A percentile compares a stretch with the other conserved stretches of the same genome.
These are phyloP conservation scores for Mormyrus proboscirostris DNA, from an alignment of 2,797 vertebrate species.

Conservation along the genomic window DNA sequence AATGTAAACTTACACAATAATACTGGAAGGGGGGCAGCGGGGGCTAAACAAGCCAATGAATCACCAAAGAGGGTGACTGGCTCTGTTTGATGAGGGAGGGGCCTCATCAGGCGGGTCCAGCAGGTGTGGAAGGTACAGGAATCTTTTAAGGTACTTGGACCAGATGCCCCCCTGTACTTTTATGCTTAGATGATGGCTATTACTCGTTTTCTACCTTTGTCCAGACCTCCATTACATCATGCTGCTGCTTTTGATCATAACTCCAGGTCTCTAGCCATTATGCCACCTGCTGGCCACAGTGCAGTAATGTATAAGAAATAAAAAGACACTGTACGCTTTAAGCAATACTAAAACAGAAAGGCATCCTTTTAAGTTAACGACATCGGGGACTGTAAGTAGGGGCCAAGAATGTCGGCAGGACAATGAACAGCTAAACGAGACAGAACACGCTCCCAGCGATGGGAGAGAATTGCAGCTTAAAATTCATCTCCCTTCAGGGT, in stretches of 20 bases:
- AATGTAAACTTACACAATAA: neutral
- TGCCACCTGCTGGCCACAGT: neutral
- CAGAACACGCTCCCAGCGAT: neutral
- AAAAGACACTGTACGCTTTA: neutral
- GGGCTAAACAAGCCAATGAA: neutral
- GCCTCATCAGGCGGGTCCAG: neutral
- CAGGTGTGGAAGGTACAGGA: neutral
- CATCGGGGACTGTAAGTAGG: neutral
- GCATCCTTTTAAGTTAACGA: neutral
- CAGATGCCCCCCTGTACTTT: neutral
- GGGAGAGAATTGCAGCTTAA: neutral
- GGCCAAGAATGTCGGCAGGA: neutral
- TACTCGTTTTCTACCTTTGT: neutral
- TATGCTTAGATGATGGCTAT: neutral
- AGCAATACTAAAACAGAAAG: neutral
- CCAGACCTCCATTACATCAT: neutral
- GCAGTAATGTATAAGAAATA: neutral
- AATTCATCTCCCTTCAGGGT: neutral
- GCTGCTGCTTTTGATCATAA: neutral
- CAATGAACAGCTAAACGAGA: neutral
- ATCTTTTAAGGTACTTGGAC: neutral
- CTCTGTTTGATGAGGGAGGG: neutral
- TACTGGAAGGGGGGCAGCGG: neutral
- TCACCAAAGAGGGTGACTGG: neutral
- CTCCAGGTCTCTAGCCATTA: neutral